Base-by-base conservation (phyloP, 2,797 vertebrate genomes). In the Arrhamphus sclerolepis region DNA sequence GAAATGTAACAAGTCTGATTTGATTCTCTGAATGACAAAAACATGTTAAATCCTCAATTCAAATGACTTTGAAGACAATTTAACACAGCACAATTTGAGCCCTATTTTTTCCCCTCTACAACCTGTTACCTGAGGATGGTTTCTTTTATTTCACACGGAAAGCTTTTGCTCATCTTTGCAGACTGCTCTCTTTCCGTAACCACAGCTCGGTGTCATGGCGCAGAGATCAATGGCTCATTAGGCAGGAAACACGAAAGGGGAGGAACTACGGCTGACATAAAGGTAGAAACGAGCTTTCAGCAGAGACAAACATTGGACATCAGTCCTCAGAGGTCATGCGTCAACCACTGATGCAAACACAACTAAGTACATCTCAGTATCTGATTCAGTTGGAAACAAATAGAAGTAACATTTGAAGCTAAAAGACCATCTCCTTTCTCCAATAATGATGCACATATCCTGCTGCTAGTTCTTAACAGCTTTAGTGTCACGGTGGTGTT, bases 151-250 rank as follows among this genome's bases (percentile, higher is more conserved):
- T 34, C 10, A 38, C 7, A 56, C 55, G 53, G 31, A 57, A 70
- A 42, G 2, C 38, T 26, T 31, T 61, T 56, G 43, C 81, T 87
- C 56, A 66, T 50, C 31, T 28, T 41, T 21, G 46, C 66, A 78
- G 62, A 82, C 85, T 72, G 56, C 61, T 69, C 31, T 34, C 8
- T 61, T 73, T 66, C 80, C 72, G 72, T 19, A 70, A 88, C 78
- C 73, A 49, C 73, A 62, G 57, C 19, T 56, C 46, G 66, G 75
- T 62, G 77, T 77, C 61, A 46, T 62, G 70, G 62, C 58, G 46
- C 65, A 62, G 65, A 62, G 76, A 89, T 83, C 80, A 83, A 81
- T 83, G 86, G 75, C 67, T 64, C 75, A 75, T 84, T 87, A 82
- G 68, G 62, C 57, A 26, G 49, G 22, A n/a, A 78, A 83, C 74